Percentiles rank a stretch among this genome's conserved stretches.
phyloP scores from a whole-genome alignment of 2,113 vertebrate genomes.

The Trinectes maculatus region DNA sequence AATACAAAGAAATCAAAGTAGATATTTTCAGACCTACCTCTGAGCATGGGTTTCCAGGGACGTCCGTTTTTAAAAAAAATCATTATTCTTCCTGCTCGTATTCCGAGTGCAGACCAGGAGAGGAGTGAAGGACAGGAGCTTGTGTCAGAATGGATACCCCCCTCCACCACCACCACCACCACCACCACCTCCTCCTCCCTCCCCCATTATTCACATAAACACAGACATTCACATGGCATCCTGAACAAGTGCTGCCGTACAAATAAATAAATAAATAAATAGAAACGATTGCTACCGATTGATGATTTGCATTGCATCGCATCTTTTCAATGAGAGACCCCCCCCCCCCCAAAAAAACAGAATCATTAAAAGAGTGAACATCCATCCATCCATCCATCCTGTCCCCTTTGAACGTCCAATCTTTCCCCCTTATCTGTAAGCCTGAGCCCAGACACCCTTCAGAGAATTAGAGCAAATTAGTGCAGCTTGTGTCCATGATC shows the following conservation, averaged over 20 bases:
- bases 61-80: no score
- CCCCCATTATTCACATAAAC: background rate
- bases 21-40: conserved; percentile 28
- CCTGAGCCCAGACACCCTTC: no score
- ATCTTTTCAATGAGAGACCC: no score
- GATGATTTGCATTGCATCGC: no score
- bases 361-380: no score
- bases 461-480: no score
- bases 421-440: background rate
- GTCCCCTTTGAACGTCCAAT: background rate
- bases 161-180: conserved; percentile 9
- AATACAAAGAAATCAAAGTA: no score
- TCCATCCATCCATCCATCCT: no score
- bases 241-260: background rate
- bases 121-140: conserved; percentile 19
- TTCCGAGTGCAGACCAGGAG: conserved; percentile 17
- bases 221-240: conserved; percentile 12
- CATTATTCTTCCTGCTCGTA: conserved; percentile 18
- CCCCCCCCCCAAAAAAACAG: no score
- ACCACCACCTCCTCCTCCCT: background rate
- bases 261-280: no score
- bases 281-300: no score
- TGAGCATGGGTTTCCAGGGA: background rate
- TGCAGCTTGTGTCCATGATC: no score
- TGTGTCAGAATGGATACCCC: background rate